Evolutionary conservation across 2,797 vertebrate genomes (phyloP).

Genomic region (Aldrovandia affinis): DNA sequence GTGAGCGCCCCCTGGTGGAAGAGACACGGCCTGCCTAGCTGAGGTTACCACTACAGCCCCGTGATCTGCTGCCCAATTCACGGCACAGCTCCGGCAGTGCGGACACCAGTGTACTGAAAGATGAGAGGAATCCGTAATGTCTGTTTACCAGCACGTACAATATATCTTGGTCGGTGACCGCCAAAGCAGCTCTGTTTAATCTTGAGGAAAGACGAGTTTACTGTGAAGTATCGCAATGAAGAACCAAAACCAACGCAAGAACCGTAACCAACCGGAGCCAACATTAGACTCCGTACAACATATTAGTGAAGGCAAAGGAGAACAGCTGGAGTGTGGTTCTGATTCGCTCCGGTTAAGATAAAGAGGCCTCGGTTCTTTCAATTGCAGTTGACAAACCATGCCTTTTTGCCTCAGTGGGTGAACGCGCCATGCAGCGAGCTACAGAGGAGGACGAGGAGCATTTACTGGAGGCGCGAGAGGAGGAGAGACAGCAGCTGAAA

Average conservation of each 20-base stretch:
- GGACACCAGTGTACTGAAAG: not conserved
- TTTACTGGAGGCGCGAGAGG: not conserved
- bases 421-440: not conserved
- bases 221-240: not conserved
- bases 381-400: not conserved
- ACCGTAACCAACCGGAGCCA: no score
- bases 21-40: not conserved
- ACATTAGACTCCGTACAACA: no score
- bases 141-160: not conserved
- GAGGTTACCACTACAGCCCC: no score
- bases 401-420: not conserved
- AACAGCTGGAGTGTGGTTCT: not conserved
- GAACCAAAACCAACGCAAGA: not conserved
- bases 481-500: not conserved
- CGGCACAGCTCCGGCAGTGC: not conserved
- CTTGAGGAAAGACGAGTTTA: not conserved
- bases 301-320: not conserved
- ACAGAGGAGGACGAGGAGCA: not conserved
- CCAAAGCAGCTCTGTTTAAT: not conserved
- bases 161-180: not conserved
- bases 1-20: not conserved
- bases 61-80: no score
- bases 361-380: no score
- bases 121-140: not conserved
- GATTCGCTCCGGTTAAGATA: not conserved